Conservation (phyloP, 2,888 invertebrate genomes). For the Uropetala carovei region DNA sequence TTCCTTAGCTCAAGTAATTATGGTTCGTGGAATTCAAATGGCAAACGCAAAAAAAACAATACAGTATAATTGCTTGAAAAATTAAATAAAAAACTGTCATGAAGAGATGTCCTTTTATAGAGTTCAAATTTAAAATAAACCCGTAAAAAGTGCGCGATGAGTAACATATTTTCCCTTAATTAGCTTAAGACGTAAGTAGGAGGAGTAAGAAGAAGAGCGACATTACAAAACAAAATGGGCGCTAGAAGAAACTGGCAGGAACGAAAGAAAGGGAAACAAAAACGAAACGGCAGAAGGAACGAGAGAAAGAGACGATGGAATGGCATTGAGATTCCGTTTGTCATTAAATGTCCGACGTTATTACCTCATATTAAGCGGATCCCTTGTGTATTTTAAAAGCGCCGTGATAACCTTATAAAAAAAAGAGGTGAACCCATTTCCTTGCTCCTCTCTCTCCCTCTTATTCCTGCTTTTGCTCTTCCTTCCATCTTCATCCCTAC, state of each 20-base stretch:
- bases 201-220: background rate
- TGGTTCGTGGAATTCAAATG: too few species aligned
- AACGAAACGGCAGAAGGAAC: background rate
- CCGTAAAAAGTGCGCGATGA: background rate
- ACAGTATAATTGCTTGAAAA: too few species aligned
- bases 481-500: background rate
- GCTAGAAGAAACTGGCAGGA: background rate
- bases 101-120: background rate
- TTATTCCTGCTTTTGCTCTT: background rate
- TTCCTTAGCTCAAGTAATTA: too few species aligned
- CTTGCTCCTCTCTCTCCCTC: background rate
- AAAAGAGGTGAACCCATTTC: conserved; percentile 25
- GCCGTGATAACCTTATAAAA: conserved; percentile 23
- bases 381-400: conserved; percentile 28
- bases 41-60: too few species aligned
- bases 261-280: background rate
- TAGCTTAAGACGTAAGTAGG: background rate
- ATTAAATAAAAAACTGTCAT: background rate
- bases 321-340: conserved; percentile 19
- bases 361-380: conserved; percentile 45
- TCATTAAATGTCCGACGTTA: conserved; percentile 45
- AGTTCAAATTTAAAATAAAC: conserved; percentile 10
- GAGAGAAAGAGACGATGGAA: conserved; percentile 9
- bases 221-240: background rate
- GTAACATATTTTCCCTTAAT: conserved; percentile 4